These are phyloP conservation scores for Macrobrachium rosenbergii DNA, from an alignment of 1,140 invertebrate species.

Conservation along the genomic window DNA sequence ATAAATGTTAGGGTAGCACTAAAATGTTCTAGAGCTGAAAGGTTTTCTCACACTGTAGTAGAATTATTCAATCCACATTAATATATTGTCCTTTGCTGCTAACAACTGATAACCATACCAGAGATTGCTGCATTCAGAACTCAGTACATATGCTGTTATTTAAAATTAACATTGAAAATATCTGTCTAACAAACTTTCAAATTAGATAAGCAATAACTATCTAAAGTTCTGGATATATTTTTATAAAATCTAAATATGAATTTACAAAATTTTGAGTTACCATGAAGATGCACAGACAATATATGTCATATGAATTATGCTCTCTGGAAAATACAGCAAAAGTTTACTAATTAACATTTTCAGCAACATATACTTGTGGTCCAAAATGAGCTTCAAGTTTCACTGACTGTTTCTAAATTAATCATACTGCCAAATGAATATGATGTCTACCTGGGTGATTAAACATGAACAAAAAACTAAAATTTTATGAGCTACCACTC, in stretches of 20 bases:
- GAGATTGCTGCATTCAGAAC: neutral
- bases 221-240: no score
- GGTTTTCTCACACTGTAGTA: conserved; percentile 33
- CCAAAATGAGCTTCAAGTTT: neutral
- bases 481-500: neutral
- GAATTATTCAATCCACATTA: conserved; percentile 24
- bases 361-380: neutral
- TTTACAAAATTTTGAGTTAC: no score
- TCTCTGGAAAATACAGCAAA: conserved; percentile 7
- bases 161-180: no score
- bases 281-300: no score
- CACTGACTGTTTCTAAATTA: no score
- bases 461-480: neutral
- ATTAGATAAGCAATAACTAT: no score
- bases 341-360: conserved; percentile 8
- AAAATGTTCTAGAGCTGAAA: conserved; percentile 41
- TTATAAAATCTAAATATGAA: no score
- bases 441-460: no score
- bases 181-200: no score
- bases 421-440: no score
- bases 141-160: neutral
- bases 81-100: conserved; percentile 12
- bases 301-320: no score
- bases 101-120: neutral
- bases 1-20: conserved; percentile 47